Evolutionary conservation across 2,797 vertebrate species (phyloP).

Genomic region (Lophotriccus pileatus): DNA sequence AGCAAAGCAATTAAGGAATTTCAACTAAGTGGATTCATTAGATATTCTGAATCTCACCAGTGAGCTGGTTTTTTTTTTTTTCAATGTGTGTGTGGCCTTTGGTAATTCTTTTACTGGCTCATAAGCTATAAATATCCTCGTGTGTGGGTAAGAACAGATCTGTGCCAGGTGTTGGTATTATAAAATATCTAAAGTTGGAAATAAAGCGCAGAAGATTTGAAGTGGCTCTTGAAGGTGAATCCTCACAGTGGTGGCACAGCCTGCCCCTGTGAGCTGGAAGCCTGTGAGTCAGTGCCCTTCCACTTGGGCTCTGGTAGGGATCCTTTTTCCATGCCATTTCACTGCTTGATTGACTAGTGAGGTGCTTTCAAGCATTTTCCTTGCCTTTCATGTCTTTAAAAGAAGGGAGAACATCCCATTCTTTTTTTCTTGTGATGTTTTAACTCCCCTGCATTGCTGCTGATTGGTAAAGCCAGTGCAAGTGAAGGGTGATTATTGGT

Average conservation of each 20-base stretch:
- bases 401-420: neutral
- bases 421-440: neutral
- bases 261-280: neutral
- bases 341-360: neutral
- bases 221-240: neutral
- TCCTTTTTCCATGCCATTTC: neutral
- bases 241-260: neutral
- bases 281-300: neutral
- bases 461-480: neutral
- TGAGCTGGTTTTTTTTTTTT: too few species aligned
- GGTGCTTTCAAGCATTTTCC: neutral
- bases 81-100: neutral
- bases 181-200: neutral
- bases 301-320: accelerated
- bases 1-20: neutral
- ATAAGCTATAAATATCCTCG: neutral
- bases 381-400: neutral
- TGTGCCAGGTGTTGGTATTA: neutral
- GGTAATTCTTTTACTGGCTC: neutral
- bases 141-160: neutral
- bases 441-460: neutral
- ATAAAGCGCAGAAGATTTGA: neutral
- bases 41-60: neutral
- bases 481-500: neutral
- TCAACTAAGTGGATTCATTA: neutral